Evolutionary conservation across 92 coral and sea anemone genomes (phyloP).

Genomic region (Nematostella vectensis): DNA sequence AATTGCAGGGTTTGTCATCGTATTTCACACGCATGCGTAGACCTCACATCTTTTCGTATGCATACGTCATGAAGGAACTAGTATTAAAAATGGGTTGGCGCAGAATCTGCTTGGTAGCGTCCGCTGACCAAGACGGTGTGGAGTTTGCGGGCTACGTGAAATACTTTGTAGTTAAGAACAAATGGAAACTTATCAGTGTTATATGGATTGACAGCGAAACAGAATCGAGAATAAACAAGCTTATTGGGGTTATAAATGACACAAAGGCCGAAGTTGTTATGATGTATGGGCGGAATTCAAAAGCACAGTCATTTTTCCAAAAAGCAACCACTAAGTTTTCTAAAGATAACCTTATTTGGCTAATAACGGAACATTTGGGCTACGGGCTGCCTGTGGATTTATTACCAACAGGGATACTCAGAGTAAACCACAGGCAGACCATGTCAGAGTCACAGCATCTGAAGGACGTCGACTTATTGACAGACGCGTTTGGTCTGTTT

Average conservation of each 20-base stretch:
- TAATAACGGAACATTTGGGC: constrained; percentile 14
- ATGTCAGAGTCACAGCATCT: background rate
- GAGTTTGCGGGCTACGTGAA: constrained; percentile 18
- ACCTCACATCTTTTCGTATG: constrained; percentile 7
- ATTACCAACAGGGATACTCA: constrained; percentile 31
- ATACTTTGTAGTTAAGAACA: constrained; percentile 10
- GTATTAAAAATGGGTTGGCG: constrained; percentile 58
- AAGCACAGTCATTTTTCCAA: background rate
- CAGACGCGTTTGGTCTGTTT: constrained; percentile 7
- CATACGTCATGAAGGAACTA: constrained; percentile 31
- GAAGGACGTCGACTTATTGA: background rate
- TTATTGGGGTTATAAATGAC: too few species aligned
- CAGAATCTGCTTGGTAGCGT: constrained; percentile 17
- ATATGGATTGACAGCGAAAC: constrained; percentile 24
- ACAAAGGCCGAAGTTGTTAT: constrained; percentile 29
- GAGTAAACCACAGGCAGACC: constrained; percentile 6
- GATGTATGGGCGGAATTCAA: constrained; percentile 13
- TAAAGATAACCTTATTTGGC: constrained; percentile 7
- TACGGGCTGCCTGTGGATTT: constrained; percentile 14
- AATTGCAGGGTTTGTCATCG: background rate
- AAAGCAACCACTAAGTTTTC: background rate
- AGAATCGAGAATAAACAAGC: constrained; percentile 2
- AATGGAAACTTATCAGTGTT: constrained; percentile 11
- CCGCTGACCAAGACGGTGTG: constrained; percentile 31
- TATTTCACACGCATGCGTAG: constrained; percentile 18